These are phyloP conservation scores for Trichopoda pennipes DNA, from an alignment of 2,888 invertebrate species.

Conservation along the genomic window DNA sequence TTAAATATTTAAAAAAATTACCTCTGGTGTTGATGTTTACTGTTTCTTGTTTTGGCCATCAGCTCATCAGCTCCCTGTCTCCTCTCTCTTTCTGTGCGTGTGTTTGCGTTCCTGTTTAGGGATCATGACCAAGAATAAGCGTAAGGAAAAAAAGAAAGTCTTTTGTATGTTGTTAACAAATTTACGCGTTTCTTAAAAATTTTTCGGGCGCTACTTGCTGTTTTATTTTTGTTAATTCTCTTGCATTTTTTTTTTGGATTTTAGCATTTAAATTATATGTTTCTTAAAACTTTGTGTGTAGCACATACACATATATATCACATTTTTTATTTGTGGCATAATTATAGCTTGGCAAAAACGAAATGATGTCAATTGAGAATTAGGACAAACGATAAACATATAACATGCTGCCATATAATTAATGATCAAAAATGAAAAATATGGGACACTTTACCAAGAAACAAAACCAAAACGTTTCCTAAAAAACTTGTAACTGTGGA, in stretches of 20 bases:
- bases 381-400: conserved; percentile 49
- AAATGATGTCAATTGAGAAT: conserved; percentile 36
- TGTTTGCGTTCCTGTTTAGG: conserved; percentile 30
- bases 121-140: conserved; percentile 45
- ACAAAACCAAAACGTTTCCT: too few relatives aligned
- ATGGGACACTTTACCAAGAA: not conserved
- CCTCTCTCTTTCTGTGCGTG: not conserved
- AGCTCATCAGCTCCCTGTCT: too few relatives aligned
- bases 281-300: not conserved
- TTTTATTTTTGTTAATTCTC: conserved; percentile 13
- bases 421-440: conserved; percentile 16
- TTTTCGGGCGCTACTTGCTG: conserved; percentile 3
- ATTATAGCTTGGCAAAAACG: conserved; percentile 13
- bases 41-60: too few relatives aligned
- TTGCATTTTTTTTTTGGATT: not conserved
- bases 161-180: conserved; percentile 43
- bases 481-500: not conserved
- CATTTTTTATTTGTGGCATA: conserved; percentile 35
- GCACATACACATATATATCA: too few relatives aligned
- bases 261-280: conserved; percentile 25
- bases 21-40: conserved; percentile 26
- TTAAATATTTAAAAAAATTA: conserved; percentile 30
- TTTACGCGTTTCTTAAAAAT: conserved; percentile 20
- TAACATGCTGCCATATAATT: conserved; percentile 41
- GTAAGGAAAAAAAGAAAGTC: conserved; percentile 34